Conservation (phyloP, 2,888 invertebrate species). For the Cordilura impudica region DNA sequence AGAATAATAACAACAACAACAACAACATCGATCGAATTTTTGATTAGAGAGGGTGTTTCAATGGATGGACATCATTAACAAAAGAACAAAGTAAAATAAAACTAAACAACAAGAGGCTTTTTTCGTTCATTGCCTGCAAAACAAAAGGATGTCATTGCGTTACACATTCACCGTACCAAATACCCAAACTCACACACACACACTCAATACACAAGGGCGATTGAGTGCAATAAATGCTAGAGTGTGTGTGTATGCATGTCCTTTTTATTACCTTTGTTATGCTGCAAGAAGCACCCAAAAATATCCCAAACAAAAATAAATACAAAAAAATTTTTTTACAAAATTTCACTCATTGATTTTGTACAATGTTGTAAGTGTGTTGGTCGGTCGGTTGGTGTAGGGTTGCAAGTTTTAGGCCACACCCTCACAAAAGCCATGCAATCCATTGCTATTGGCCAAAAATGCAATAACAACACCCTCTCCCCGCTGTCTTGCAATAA, state of each 20-base stretch:
- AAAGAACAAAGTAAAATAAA: background rate
- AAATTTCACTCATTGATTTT: slow-evolving; percentile 61
- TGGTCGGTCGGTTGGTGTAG: slow-evolving; percentile 59
- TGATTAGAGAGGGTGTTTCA: slow-evolving; percentile 17
- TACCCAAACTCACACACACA: background rate
- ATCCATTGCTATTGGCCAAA: slow-evolving; percentile 74
- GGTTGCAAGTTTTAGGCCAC: slow-evolving; percentile 76
- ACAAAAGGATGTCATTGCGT: slow-evolving; percentile 56
- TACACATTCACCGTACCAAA: slow-evolving; percentile 58
- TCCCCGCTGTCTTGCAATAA: slow-evolving; percentile 30
- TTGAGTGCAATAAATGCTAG: slow-evolving; percentile 30
- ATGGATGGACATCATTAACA: background rate
- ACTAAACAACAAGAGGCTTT: slow-evolving; percentile 18
- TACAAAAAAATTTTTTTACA: slow-evolving; percentile 35
- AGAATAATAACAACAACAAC: background rate
- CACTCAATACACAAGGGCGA: slow-evolving; percentile 19
- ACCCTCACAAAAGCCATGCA: slow-evolving; percentile 71
- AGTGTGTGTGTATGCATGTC: slow-evolving; percentile 21
- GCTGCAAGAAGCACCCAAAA: slow-evolving; percentile 35
- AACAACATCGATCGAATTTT: slow-evolving; percentile 41
- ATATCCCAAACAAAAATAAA: background rate
- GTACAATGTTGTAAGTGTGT: slow-evolving; percentile 20
- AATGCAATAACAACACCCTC: slow-evolving; percentile 62
- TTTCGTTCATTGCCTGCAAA: slow-evolving; percentile 27
- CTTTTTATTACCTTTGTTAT: slow-evolving; percentile 56